Evolutionary conservation across 1,140 invertebrate genomes (phyloP).

Genomic region (Pomacea maculata): DNA sequence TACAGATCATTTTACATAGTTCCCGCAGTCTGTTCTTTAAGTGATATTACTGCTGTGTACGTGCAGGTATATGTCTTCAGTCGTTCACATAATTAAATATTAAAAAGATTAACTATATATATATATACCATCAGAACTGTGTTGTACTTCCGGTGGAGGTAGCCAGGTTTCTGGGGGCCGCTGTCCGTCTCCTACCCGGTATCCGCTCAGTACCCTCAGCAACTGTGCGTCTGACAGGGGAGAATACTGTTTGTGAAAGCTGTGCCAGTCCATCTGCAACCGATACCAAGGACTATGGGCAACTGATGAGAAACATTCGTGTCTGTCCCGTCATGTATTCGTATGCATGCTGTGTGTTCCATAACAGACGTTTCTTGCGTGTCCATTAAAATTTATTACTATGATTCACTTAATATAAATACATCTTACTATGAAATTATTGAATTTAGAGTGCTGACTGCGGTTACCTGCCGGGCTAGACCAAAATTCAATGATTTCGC

Average conservation of each 20-base stretch:
- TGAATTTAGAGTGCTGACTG: no score
- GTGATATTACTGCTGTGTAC: neutral
- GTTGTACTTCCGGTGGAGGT: slow-evolving; percentile 30
- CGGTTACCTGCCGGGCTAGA: no score
- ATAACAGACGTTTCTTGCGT: no score
- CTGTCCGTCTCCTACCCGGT: slow-evolving; percentile 33
- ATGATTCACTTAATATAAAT: no score
- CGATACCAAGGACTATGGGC: neutral
- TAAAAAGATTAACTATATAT: neutral
- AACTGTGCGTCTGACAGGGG: slow-evolving; percentile 45
- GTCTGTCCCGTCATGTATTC: no score
- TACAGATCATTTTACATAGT: no score
- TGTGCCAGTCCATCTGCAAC: slow-evolving; percentile 47
- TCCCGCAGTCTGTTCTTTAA: no score
- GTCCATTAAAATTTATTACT: no score
- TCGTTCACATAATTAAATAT: neutral
- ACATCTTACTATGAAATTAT: no score
- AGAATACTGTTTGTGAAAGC: slow-evolving; percentile 37
- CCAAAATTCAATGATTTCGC: no score
- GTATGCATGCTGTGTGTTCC: no score
- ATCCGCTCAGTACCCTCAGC: slow-evolving; percentile 36
- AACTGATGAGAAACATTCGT: no score
- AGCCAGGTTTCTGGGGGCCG: slow-evolving; percentile 31
- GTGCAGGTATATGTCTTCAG: neutral
- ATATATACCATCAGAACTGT: slow-evolving; percentile 29